phyloP scores from a whole-genome alignment of 1,140 invertebrate genomes.

The Agrilus planipennis region DNA sequence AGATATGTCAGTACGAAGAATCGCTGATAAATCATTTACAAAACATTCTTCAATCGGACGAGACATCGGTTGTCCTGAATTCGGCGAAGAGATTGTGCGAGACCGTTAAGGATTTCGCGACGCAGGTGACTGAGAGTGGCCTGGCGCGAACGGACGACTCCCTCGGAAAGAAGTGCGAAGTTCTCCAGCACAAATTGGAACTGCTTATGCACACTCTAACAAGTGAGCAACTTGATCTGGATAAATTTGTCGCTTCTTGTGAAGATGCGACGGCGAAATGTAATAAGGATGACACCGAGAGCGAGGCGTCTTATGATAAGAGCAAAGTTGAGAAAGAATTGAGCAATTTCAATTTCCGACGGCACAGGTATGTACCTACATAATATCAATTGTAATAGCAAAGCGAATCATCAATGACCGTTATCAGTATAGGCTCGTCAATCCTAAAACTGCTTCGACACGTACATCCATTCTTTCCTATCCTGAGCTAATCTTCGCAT shows the following conservation, averaged over 20 bases:
- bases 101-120: conserved; percentile 67
- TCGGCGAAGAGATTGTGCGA: conserved; percentile 74
- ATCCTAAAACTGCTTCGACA: no score
- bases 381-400: no score
- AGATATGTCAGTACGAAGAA: conserved; percentile 62
- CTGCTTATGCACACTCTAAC: conserved; percentile 59
- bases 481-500: no score
- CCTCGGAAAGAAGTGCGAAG: conserved; percentile 55
- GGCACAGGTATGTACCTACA: no score
- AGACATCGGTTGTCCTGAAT: conserved; percentile 59
- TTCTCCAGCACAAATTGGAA: conserved; percentile 67
- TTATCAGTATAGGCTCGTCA: no score
- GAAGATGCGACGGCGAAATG: conserved; percentile 13
- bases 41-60: conserved; percentile 77
- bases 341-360: conserved; percentile 32
- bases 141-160: conserved; percentile 47
- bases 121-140: conserved; percentile 45
- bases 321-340: conserved; percentile 29
- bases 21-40: conserved; percentile 69
- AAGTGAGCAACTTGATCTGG: conserved; percentile 42
- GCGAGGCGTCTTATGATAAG: conserved; percentile 30
- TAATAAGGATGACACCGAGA: conserved; percentile 29
- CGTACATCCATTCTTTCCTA: no score
- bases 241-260: conserved; percentile 14
- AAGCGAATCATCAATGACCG: no score